These are phyloP conservation scores for Mythimna pallens DNA, from an alignment of 2,888 invertebrate species.

Conservation along the genomic window DNA sequence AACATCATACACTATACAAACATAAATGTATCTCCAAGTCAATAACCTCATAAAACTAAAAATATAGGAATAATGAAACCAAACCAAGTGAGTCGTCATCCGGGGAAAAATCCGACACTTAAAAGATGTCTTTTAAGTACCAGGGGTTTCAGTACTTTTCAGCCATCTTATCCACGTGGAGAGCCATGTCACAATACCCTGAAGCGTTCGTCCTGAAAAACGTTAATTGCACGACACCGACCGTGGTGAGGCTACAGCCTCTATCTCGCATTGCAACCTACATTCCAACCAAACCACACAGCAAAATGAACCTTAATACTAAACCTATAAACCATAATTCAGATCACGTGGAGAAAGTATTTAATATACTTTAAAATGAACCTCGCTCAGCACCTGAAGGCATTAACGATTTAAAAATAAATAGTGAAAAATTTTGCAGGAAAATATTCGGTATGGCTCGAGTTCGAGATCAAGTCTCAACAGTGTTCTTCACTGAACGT, in stretches of 20 bases:
- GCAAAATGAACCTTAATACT: conserved; percentile 67
- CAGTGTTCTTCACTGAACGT: conserved; percentile 39
- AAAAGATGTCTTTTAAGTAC: conserved; percentile 79
- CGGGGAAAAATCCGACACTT: conserved; percentile 72
- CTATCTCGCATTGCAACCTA: conserved; percentile 75
- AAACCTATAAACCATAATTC: conserved; percentile 58
- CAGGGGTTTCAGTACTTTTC: conserved; percentile 67
- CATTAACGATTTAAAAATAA: conserved; percentile 69
- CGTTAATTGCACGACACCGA: conserved; percentile 85
- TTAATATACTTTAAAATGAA: conserved; percentile 70
- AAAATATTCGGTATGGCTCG: conserved; percentile 52
- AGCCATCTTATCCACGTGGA: conserved; percentile 79
- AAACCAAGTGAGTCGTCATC: conserved; percentile 63
- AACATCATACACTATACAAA: conserved; percentile 11
- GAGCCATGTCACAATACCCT: conserved; percentile 81
- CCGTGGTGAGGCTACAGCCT: conserved; percentile 68
- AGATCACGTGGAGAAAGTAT: conserved; percentile 43
- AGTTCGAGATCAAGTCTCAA: conserved; percentile 49
- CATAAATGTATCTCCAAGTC: conserved; percentile 25
- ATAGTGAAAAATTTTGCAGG: conserved; percentile 53
- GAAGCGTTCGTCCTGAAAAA: conserved; percentile 83
- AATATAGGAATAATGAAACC: conserved; percentile 55
- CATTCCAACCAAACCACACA: conserved; percentile 67
- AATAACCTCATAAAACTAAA: conserved; percentile 40
- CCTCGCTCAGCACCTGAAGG: conserved; percentile 71